Conservation (phyloP, 2,888 invertebrate species). For the Idaea straminata region DNA sequence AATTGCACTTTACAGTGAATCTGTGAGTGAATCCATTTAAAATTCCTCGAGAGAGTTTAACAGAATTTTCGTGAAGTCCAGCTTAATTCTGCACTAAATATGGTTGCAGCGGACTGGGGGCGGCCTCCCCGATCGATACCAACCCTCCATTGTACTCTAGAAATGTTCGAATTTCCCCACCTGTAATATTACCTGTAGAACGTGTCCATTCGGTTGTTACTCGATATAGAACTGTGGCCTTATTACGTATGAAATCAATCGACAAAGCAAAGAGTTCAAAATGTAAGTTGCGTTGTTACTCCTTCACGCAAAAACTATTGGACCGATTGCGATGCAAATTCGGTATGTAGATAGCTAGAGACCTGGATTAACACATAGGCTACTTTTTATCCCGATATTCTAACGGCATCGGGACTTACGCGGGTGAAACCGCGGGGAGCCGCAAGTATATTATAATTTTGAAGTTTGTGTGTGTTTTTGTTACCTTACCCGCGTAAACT, state of each 20-base stretch:
- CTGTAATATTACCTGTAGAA: slow-evolving; percentile 13
- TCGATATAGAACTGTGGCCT: not conserved
- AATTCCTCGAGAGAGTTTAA: not conserved
- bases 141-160: slow-evolving; percentile 25
- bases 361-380: no score
- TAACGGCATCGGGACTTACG: no score
- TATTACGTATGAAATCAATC: not conserved
- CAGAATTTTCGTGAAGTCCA: slow-evolving; percentile 4
- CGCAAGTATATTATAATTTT: no score
- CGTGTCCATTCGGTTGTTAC: not conserved
- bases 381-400: no score
- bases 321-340: no score
- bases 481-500: no score
- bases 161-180: slow-evolving; percentile 31
- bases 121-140: slow-evolving; percentile 33
- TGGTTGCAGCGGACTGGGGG: slow-evolving; percentile 21
- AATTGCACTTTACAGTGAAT: not conserved
- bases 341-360: no score
- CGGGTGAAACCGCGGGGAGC: no score
- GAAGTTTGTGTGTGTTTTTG: no score
- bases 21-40: not conserved
- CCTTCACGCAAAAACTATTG: no score
- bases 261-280: not conserved
- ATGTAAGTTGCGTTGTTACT: no score
- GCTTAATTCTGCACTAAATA: slow-evolving; percentile 30